Conservation (phyloP, 2,797 vertebrate genomes). For the Paguma larvata region DNA sequence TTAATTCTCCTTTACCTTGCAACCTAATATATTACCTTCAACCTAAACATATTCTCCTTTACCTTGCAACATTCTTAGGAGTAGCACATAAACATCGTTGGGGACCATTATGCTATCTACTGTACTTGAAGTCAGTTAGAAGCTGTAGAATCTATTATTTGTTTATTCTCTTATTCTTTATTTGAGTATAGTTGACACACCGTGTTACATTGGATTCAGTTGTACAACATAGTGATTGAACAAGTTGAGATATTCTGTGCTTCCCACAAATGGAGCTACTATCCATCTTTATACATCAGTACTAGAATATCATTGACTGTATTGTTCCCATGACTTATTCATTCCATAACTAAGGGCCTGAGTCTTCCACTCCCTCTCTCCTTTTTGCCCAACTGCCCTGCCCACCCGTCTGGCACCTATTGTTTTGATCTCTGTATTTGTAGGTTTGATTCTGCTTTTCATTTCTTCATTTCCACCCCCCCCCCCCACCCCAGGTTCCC, state of each 20-base stretch:
- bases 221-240: not conserved
- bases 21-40: not conserved
- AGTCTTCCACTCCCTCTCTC: not conserved
- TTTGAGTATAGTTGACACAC: not conserved
- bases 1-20: not conserved
- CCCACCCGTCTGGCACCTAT: not conserved
- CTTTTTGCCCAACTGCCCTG: not conserved
- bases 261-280: not conserved
- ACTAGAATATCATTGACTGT: not conserved
- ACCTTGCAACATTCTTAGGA: not conserved
- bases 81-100: not conserved
- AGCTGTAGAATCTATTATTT: not conserved
- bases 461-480: not conserved
- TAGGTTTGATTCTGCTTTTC: not conserved
- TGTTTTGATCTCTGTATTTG: not conserved
- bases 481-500: not conserved
- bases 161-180: not conserved
- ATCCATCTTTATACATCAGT: not conserved
- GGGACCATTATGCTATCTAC: not conserved
- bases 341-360: not conserved
- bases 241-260: not conserved
- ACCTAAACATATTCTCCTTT: not conserved
- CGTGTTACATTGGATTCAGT: not conserved
- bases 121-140: not conserved
- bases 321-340: not conserved